A percentile compares a stretch with the other conserved stretches of the same genome.
Conservation (phyloP, 2,113 vertebrate genomes). For the Alaudala cheleensis region DNA sequence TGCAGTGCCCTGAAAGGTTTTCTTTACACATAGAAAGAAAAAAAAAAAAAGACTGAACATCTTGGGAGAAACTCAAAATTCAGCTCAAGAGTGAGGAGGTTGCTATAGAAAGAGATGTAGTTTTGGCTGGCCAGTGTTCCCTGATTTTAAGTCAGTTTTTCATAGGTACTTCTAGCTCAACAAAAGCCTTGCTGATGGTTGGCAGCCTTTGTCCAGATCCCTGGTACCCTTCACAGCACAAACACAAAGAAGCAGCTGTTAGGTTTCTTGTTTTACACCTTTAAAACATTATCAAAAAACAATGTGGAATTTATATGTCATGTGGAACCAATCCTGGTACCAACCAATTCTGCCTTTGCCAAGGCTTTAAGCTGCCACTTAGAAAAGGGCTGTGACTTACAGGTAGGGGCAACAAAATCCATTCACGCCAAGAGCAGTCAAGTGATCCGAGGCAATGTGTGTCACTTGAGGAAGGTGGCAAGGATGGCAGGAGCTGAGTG, state of each 20-base stretch:
- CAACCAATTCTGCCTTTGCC: not conserved
- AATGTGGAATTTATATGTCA: accelerated
- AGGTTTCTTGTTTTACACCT: not conserved
- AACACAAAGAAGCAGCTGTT: not conserved
- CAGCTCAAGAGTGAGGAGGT: not conserved
- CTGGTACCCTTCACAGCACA: not conserved
- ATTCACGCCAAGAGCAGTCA: accelerated
- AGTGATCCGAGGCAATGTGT: accelerated
- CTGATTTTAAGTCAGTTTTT: not conserved
- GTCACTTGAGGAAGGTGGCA: not conserved
- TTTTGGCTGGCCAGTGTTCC: not conserved
- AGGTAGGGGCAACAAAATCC: not conserved
- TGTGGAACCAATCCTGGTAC: not conserved
- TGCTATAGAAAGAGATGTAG: not conserved
- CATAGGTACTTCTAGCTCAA: not conserved
- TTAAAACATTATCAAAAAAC: not conserved
- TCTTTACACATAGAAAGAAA: not conserved
- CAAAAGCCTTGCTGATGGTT: not conserved
- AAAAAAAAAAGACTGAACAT: no score
- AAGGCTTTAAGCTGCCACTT: not conserved
- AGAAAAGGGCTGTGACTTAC: accelerated
- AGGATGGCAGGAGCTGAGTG: accelerated
- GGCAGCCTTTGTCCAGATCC: not conserved
- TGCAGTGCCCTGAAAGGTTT: not conserved
- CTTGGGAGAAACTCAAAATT: not conserved